Evolutionary conservation across 2,888 invertebrate species (phyloP).

Genomic region (Agonum fuliginosum): DNA sequence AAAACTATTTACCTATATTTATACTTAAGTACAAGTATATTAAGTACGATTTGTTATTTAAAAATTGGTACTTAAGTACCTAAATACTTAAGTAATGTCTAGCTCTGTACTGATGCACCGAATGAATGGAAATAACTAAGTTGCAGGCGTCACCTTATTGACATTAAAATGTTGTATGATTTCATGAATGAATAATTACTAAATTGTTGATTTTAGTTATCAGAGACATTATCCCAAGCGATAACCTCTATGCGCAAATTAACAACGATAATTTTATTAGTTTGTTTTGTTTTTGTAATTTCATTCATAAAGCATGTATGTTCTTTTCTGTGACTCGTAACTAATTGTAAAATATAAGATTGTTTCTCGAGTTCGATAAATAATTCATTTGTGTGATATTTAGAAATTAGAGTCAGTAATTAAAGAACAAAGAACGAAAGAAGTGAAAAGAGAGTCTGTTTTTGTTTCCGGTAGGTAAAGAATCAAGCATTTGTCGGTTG

Average conservation of each 20-base stretch:
- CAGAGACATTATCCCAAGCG: conserved; percentile 18
- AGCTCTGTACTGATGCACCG: too few species aligned
- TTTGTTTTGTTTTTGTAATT: conserved; percentile 42
- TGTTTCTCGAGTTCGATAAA: neutral
- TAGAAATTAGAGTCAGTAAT: neutral
- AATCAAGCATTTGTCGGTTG: neutral
- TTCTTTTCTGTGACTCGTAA: neutral
- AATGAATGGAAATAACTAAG: neutral
- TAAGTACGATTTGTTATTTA: too few species aligned
- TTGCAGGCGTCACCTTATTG: conserved; percentile 3
- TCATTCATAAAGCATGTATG: conserved; percentile 48
- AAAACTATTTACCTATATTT: too few species aligned
- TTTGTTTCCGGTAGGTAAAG: conserved; percentile 13
- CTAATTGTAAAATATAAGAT: neutral
- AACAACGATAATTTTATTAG: conserved; percentile 46
- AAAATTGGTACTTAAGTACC: too few species aligned
- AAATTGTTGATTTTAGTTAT: conserved; percentile 49
- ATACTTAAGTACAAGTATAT: too few species aligned
- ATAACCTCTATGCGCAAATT: conserved; percentile 52
- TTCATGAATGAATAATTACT: conserved; percentile 51
- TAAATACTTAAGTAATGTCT: too few species aligned
- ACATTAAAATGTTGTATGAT: conserved; percentile 5
- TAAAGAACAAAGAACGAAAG: neutral
- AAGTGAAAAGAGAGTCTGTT: conserved; percentile 1
- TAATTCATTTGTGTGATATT: conserved; percentile 1